Evolutionary conservation across 2,113 vertebrate genomes (phyloP).

Genomic region (Pseudorasbora parva): DNA sequence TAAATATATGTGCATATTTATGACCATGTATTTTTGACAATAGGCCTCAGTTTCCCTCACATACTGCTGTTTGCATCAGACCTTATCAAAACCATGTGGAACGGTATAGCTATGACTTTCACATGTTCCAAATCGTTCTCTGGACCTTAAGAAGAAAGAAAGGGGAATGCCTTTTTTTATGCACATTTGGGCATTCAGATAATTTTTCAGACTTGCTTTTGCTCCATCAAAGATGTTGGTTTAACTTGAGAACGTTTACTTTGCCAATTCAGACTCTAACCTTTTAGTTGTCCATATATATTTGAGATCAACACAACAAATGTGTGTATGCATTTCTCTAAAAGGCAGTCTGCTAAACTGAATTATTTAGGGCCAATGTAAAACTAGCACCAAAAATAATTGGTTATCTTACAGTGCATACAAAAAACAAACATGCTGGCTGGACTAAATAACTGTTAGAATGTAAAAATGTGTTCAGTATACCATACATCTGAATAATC

Average conservation of each 20-base stretch:
- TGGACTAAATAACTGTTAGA: no score
- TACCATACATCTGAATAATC: no score
- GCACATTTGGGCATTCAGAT: background rate
- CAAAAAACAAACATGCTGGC: no score
- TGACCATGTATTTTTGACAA: conserved; percentile 28
- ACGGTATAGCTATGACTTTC: conserved; percentile 62
- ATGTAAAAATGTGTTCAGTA: no score
- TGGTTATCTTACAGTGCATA: no score
- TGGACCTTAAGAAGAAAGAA: conserved; percentile 53
- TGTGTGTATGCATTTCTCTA: background rate
- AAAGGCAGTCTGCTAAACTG: no score
- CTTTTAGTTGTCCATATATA: background rate
- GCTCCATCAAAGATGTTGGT: background rate
- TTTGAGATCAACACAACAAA: no score
- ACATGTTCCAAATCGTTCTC: conserved; percentile 67
- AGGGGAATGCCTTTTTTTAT: conserved; percentile 60
- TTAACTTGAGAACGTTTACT: background rate
- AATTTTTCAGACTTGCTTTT: background rate
- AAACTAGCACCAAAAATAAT: no score
- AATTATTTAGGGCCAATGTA: no score
- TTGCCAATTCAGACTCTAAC: background rate
- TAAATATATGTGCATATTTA: conserved; percentile 22
- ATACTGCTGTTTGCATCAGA: conserved; percentile 51
- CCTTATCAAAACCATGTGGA: conserved; percentile 72
- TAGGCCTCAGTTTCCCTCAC: background rate